phyloP scores from a whole-genome alignment of 2,113 vertebrate species.

The Suricata suricatta region DNA sequence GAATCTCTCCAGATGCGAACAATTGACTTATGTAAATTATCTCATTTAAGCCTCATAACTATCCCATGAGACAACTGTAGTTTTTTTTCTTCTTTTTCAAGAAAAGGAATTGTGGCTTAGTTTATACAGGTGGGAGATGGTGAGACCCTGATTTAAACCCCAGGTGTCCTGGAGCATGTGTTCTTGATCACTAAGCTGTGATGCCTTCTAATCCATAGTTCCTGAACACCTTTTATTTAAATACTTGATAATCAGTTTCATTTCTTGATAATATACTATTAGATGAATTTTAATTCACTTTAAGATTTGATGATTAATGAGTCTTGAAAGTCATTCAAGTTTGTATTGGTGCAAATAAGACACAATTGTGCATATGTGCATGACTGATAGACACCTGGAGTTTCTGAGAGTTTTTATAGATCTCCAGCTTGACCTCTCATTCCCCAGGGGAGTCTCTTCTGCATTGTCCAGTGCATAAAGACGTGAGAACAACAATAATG shows the following conservation, averaged over 20 bases:
- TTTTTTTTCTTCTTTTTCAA: neutral
- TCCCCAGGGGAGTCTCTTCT: neutral
- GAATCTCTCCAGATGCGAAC: neutral
- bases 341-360: neutral
- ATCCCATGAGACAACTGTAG: neutral
- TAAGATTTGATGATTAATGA: neutral
- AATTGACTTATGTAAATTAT: neutral
- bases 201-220: neutral
- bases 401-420: neutral
- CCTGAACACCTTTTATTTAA: neutral
- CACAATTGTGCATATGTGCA: neutral
- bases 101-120: neutral
- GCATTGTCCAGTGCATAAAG: neutral
- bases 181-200: neutral
- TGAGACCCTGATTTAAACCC: neutral
- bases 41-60: neutral
- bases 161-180: neutral
- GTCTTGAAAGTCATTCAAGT: neutral
- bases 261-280: conserved; percentile 24
- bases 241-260: neutral
- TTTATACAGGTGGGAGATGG: neutral
- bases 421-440: neutral
- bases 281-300: neutral
- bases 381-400: neutral
- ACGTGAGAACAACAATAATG: neutral